Base-by-base conservation (phyloP, 1,140 invertebrate species). In the Camponotus pennsylvanicus region DNA sequence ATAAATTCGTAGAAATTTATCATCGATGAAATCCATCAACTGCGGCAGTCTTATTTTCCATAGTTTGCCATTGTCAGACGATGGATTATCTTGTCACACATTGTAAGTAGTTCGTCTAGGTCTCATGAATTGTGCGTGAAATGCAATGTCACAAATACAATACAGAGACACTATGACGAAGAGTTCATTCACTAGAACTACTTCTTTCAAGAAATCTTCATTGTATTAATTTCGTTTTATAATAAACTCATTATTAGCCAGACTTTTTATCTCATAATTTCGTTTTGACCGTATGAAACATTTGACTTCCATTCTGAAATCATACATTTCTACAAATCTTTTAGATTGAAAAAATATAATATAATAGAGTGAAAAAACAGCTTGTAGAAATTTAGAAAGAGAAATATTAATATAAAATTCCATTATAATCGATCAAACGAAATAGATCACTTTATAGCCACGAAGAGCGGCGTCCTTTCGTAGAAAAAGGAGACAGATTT, bases 21-120 rank as follows among this genome's bases (percentile, higher is more conserved):
- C 37, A 4, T 40, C 34, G 34, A 80, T 34, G 34, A 57, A 70
- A 70, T 70, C n/a, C 45, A 69, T 57, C 63, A 67, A 70, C 3
- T 42, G 45, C 77, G 77, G 55, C 45, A 80, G 34, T 80, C 45
- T 80, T 79, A 49, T 79, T 45, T 55, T 80, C 21, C 45, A 40
- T 63, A 32, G 3, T 64, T 61, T 21, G 21, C 13, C 27, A 27
- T 27, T 27, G 34, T 80, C 34, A 42, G 45, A 32, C 15, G 37
- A 69, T 15, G 15, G 64, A 55, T 70, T 52, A 52, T 70, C 77
- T 49, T 18, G 11, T 80, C 34, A n/a, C 66, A n/a, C 40, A 9
- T 40, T 67, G 27, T 49, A 18, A 52, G 45, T 27, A 61, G 3
- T 40, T 70, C 15, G n/a, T 80, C 32, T 3, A 64, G 32, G 2